These are phyloP conservation scores for Notarius lentiginosus DNA, from an alignment of 2,113 vertebrate genomes.

Conservation along the genomic window DNA sequence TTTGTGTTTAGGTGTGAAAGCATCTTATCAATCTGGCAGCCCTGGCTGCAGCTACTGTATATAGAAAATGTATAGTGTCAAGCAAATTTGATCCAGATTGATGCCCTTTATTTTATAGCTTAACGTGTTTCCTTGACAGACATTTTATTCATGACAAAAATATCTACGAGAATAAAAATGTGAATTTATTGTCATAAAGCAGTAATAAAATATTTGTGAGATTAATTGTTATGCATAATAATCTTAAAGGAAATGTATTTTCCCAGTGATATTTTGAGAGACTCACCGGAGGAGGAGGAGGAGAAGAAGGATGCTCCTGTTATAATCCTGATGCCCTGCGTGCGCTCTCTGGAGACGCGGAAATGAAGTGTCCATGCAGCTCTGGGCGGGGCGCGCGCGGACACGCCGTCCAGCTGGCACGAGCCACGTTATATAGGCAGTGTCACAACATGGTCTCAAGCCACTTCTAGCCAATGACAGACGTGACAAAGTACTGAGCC, in stretches of 20 bases:
- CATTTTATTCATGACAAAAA: background rate
- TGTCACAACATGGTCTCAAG: slow-evolving; percentile 57
- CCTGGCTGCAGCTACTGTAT: background rate
- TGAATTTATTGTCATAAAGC: background rate
- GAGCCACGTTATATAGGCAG: slow-evolving; percentile 62
- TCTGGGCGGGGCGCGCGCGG: slow-evolving; percentile 59
- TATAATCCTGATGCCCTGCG: slow-evolving; percentile 19
- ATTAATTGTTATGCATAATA: background rate
- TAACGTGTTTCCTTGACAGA: background rate
- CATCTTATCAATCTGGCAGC: background rate
- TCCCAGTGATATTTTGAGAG: background rate
- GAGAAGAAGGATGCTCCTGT: slow-evolving; percentile 5
- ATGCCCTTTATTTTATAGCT: background rate
- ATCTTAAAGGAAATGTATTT: background rate
- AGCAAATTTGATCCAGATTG: background rate
- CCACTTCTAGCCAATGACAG: slow-evolving; percentile 43
- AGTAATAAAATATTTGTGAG: background rate
- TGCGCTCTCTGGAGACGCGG: slow-evolving; percentile 67
- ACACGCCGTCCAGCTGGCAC: slow-evolving; percentile 58
- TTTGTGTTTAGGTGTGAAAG: background rate
- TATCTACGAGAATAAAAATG: background rate
- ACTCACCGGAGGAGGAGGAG: slow-evolving; percentile 12
- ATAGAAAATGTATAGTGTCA: background rate
- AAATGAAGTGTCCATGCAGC: slow-evolving; percentile 69
- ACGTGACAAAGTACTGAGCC: background rate